These are phyloP conservation scores for Leucophenga varia DNA, from an alignment of 1,140 invertebrate genomes.

Conservation along the genomic window DNA sequence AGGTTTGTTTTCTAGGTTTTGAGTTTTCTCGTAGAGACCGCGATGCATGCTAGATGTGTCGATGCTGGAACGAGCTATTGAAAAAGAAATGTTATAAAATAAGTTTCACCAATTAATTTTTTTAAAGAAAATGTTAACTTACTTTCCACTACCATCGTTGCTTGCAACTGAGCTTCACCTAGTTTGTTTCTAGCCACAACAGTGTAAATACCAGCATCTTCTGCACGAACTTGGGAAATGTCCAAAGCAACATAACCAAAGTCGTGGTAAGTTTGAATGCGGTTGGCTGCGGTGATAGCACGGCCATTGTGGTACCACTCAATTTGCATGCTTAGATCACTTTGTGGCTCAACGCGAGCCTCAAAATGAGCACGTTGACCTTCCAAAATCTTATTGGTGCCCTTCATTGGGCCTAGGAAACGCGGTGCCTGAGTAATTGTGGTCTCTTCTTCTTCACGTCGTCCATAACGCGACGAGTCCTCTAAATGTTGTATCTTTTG, in stretches of 20 bases:
- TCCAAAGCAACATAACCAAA: constrained; percentile 95
- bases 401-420: constrained; percentile 84
- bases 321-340: constrained; percentile 81
- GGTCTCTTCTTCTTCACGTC: constrained; percentile 69
- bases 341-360: constrained; percentile 89
- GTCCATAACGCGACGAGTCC: constrained; percentile 73
- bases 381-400: constrained; percentile 92
- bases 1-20: constrained; percentile 80
- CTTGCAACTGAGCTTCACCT: constrained; percentile 79
- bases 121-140: constrained; percentile 56
- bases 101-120: neutral
- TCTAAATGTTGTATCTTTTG: constrained; percentile 88
- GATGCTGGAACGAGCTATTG: constrained; percentile 78
- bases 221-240: constrained; percentile 81
- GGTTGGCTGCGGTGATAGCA: constrained; percentile 77
- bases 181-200: constrained; percentile 85
- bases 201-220: constrained; percentile 85
- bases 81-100: constrained; percentile 29
- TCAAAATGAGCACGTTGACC: constrained; percentile 96
- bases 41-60: constrained; percentile 86
- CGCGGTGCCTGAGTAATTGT: constrained; percentile 75
- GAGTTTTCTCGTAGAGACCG: constrained; percentile 82
- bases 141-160: constrained; percentile 86
- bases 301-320: constrained; percentile 93
- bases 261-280: constrained; percentile 90